These are phyloP conservation scores for Eledona agricola DNA, from an alignment of 2,888 invertebrate genomes.

Conservation along the genomic window DNA sequence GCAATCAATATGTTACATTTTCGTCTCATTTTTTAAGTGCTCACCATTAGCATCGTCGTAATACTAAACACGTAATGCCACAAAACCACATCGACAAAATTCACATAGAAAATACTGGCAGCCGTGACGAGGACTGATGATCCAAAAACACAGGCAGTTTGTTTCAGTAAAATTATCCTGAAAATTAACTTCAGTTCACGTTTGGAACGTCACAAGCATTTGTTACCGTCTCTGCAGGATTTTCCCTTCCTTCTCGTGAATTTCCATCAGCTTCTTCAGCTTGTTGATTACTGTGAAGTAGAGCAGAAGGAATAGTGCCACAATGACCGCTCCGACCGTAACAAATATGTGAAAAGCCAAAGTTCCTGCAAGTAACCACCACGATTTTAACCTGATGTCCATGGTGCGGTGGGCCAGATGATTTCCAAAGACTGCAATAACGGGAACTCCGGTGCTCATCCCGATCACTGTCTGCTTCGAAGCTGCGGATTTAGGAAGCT, in stretches of 20 bases:
- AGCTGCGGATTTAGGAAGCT: conserved; percentile 65
- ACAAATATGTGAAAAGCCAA: conserved; percentile 73
- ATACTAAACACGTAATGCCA: conserved; percentile 69
- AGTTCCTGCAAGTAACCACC: conserved; percentile 71
- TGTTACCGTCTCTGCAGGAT: conserved; percentile 67
- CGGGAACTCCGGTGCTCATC: conserved; percentile 75
- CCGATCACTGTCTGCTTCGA: conserved; percentile 73
- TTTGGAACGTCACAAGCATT: neutral
- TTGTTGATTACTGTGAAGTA: conserved; percentile 73
- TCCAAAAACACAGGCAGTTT: conserved; percentile 69
- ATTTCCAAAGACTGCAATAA: conserved; percentile 72
- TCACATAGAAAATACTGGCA: conserved; percentile 72
- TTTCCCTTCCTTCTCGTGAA: conserved; percentile 69
- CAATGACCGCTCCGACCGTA: conserved; percentile 73
- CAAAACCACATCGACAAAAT: conserved; percentile 66
- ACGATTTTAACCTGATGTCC: conserved; percentile 67
- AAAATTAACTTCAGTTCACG: conserved; percentile 42
- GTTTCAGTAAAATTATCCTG: conserved; percentile 70
- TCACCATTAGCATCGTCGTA: conserved; percentile 69
- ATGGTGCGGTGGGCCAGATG: conserved; percentile 73
- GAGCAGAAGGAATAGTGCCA: conserved; percentile 73
- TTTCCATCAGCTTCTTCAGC: conserved; percentile 68
- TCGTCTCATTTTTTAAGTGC: conserved; percentile 48
- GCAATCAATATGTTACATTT: conserved; percentile 44
- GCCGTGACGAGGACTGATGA: conserved; percentile 69